Evolutionary conservation across 2,797 vertebrate genomes (phyloP).

Genomic region (Diplodus sargus): DNA sequence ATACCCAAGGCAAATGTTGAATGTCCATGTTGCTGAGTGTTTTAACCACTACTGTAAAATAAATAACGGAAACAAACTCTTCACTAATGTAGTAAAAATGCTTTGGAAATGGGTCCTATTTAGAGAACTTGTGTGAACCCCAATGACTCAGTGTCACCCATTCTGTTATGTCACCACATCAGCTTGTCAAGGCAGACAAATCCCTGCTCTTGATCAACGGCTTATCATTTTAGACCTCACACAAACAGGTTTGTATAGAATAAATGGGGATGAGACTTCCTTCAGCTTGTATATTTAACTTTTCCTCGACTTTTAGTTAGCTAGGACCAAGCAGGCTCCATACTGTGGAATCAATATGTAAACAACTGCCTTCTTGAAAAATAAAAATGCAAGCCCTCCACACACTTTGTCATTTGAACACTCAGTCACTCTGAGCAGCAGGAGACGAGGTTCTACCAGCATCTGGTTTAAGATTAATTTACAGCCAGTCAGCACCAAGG

Average conservation of each 20-base stretch:
- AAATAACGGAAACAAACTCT: not conserved
- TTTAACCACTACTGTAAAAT: too few species aligned
- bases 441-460: too few species aligned
- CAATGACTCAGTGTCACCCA: not conserved
- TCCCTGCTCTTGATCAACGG: constrained; percentile 3
- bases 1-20: not conserved
- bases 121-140: not conserved
- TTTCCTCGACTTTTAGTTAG: not conserved
- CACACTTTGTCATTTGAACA: too few species aligned
- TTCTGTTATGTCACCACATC: constrained; percentile 15
- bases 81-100: not conserved
- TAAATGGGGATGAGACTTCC: not conserved
- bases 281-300: not conserved
- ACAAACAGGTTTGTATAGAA: not conserved
- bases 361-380: not conserved
- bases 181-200: constrained; percentile 13
- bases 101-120: not conserved
- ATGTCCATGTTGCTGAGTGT: not conserved
- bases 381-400: not conserved
- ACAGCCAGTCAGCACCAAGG: too few species aligned
- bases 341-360: not conserved
- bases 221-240: not conserved
- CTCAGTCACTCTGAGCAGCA: too few species aligned
- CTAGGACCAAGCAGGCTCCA: not conserved
- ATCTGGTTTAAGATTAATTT: too few species aligned